phyloP scores from a whole-genome alignment of 2,797 vertebrate species.

The Acanthopagrus latus region DNA sequence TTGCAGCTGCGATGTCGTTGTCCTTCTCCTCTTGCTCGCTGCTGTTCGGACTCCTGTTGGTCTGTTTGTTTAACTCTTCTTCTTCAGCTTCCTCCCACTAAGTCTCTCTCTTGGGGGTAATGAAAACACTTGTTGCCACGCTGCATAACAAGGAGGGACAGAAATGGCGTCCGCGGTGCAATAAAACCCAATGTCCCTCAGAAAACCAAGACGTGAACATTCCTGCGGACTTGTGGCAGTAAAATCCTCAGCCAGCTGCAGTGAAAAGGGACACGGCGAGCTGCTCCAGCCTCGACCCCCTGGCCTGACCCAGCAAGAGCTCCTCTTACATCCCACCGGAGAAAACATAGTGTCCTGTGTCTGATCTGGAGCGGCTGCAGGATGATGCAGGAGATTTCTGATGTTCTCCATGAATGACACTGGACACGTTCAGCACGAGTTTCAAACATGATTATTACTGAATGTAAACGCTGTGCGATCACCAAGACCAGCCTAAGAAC shows the following conservation, averaged over 20 bases:
- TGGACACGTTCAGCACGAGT: background rate
- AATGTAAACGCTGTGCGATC: background rate
- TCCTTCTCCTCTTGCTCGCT: slow-evolving; percentile 3
- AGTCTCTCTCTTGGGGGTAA: background rate
- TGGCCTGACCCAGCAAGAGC: slow-evolving; percentile 45
- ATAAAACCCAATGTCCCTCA: slow-evolving; percentile 66
- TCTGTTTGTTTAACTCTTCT: slow-evolving; percentile 35
- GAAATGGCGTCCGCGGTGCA: slow-evolving; percentile 48
- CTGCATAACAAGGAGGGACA: slow-evolving; percentile 49
- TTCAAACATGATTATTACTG: background rate
- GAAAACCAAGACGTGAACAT: slow-evolving; percentile 72
- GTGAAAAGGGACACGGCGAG: slow-evolving; percentile 63
- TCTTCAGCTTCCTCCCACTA: background rate
- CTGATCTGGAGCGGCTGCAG: slow-evolving; percentile 23
- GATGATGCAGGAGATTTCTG: slow-evolving; percentile 18
- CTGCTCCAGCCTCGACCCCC: slow-evolving; percentile 39
- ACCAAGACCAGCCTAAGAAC: too few relatives aligned
- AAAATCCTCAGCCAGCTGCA: slow-evolving; percentile 65
- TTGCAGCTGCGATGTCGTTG: slow-evolving; percentile 13
- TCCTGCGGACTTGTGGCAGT: slow-evolving; percentile 54
- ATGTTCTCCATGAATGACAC: slow-evolving; percentile 14
- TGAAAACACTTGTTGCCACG: slow-evolving; percentile 45
- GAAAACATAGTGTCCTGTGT: slow-evolving; percentile 57
- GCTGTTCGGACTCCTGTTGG: slow-evolving; percentile 14
- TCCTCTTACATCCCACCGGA: slow-evolving; percentile 60